Conservation (phyloP, 2,113 vertebrate genomes). For the Acrocephalus arundinaceus region DNA sequence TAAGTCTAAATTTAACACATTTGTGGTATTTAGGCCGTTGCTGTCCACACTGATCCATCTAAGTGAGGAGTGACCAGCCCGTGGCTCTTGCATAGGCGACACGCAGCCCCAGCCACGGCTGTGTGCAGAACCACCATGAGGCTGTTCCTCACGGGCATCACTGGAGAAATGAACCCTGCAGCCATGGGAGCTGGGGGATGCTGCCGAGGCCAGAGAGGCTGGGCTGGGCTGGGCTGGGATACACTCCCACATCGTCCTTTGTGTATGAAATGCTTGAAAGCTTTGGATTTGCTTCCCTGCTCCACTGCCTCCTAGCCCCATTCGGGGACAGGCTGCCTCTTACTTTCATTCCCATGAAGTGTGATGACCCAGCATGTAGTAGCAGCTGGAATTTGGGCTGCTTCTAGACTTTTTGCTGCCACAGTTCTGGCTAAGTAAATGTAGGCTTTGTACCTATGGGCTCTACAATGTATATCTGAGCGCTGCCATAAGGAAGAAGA, state of each 20-base stretch:
- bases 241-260: accelerated
- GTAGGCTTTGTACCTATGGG: background rate
- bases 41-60: background rate
- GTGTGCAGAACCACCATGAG: background rate
- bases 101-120: accelerated
- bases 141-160: background rate
- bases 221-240: background rate
- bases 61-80: background rate
- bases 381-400: background rate
- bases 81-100: background rate
- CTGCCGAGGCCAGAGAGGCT: background rate
- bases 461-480: accelerated
- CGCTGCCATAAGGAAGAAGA: background rate
- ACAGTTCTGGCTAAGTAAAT: background rate
- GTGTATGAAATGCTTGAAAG: background rate
- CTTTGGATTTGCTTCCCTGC: background rate
- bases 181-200: background rate
- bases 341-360: background rate
- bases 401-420: background rate
- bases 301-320: background rate
- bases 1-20: background rate
- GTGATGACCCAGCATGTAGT: accelerated
- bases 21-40: background rate
- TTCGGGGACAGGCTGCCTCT: accelerated
- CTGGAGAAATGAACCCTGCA: background rate